Base-by-base conservation (phyloP, 2,888 invertebrate species). In the Aleiodes alternator region DNA sequence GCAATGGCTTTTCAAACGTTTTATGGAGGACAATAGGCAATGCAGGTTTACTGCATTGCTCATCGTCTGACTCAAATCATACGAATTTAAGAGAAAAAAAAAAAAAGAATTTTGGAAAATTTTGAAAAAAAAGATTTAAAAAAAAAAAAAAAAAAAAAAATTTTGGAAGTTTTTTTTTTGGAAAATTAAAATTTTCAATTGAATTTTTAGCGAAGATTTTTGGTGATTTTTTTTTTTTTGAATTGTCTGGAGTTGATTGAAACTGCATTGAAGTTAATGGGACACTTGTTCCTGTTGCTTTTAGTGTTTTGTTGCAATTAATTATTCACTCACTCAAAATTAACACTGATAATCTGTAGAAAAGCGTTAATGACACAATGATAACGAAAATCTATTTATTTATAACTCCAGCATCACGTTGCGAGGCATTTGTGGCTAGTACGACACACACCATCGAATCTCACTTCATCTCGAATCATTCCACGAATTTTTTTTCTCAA, bases 401-500 rank as follows among this genome's bases (percentile, higher is more conserved):
- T 51, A 77, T 74, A 53, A 79, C 76, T 79, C 76, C 76, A 72
- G 75, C 71, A 57, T 72, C 72, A 72, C 71, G 68, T 80, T 76
- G 78, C 78, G 76, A 79, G 78, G 80, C 79, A 79, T 79, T 74
- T 73, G 70, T 72, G 56, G 75, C 73, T 71, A 73, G 66, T 31
- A 66, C 71, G 71, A 64, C 23, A 23, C 23, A 23, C 23, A 23
- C 55, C 34, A 34, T 48, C 70, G 51, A 23, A 68, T 68, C 72
- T 29, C 59, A 51, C 12, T 72, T 23, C 66, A 8, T 64, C 11
- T 73, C 43, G 31, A 56, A 11, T 51, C 48, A 66, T 69, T 51
- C 55, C 51, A 64, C 69, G 53, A 12, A 11, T 53, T 34, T 9
- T n/a, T 61, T 23, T 56, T 51, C 11, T 51, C 11, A 34, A 48